Evolutionary conservation across 2,888 invertebrate species (phyloP).

Genomic region (Drosophila pegasa): DNA sequence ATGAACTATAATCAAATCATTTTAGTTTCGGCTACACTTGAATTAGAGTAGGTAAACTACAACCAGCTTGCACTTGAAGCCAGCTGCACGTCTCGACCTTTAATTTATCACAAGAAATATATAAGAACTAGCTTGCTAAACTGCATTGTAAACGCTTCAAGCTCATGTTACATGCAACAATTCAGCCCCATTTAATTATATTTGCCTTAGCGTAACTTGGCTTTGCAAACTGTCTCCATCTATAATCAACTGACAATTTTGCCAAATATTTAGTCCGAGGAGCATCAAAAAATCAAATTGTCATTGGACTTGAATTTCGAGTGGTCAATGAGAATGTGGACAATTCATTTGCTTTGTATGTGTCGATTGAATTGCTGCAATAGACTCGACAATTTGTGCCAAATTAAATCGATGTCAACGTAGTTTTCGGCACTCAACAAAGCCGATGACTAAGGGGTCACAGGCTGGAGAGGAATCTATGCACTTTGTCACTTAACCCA

Average conservation of each 20-base stretch:
- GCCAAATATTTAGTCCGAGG: not conserved
- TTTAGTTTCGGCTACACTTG: no score
- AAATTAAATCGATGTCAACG: conserved; percentile 61
- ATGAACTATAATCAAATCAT: no score
- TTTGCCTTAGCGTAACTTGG: not conserved
- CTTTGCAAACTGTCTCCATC: not conserved
- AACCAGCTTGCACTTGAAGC: not conserved
- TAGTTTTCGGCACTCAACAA: conserved; percentile 42
- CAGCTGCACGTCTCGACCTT: not conserved
- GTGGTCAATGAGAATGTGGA: conserved; percentile 28
- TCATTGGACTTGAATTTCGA: conserved; percentile 12
- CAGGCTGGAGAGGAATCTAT: conserved; percentile 10
- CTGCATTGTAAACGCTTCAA: not conserved
- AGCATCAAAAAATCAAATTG: conserved; percentile 17
- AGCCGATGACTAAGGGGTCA: conserved; percentile 34
- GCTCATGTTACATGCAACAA: not conserved
- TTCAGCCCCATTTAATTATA: not conserved
- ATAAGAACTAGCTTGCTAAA: not conserved
- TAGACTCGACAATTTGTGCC: conserved; percentile 39
- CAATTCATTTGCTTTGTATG: conserved; percentile 32
- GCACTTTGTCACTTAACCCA: conserved; percentile 59
- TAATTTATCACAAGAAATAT: no score
- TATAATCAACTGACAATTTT: not conserved
- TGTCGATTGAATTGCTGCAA: conserved; percentile 36
- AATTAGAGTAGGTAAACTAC: not conserved